Conservation (phyloP, 2,888 invertebrate genomes). For the Athripsodes cinereus region DNA sequence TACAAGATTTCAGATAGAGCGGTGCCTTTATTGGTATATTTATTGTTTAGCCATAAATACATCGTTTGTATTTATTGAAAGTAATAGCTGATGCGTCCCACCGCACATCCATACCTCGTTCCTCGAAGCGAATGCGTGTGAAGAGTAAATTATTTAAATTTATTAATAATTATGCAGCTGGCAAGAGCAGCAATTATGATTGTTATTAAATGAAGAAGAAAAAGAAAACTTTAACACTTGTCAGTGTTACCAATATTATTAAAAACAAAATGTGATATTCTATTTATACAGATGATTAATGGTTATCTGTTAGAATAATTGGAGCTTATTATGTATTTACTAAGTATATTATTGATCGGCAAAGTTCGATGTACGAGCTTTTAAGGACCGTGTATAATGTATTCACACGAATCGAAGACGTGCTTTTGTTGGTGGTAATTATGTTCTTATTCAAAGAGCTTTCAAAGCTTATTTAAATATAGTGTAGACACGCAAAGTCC, state of each 20-base stretch:
- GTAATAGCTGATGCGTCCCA: neutral
- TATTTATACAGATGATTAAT: neutral
- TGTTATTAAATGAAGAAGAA: neutral
- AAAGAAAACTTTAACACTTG: neutral
- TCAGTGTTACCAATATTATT: no score
- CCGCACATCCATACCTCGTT: no score
- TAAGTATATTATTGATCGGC: neutral
- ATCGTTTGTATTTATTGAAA: neutral
- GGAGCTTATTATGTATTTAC: neutral
- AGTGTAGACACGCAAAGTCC: no score
- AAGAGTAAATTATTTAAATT: neutral
- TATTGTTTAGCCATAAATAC: constrained; percentile 1
- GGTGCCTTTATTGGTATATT: neutral
- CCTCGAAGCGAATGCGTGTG: neutral
- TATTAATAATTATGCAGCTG: neutral
- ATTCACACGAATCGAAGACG: no score
- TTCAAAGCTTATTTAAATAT: no score
- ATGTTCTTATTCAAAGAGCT: no score
- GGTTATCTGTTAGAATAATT: neutral
- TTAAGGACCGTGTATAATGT: neutral
- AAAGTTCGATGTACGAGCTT: neutral
- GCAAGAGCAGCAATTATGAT: neutral
- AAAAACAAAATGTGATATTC: neutral
- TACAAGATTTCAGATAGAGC: neutral
- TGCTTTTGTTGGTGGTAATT: no score